Evolutionary conservation across 2,797 vertebrate species (phyloP).

Genomic region (Ficedula albicollis): DNA sequence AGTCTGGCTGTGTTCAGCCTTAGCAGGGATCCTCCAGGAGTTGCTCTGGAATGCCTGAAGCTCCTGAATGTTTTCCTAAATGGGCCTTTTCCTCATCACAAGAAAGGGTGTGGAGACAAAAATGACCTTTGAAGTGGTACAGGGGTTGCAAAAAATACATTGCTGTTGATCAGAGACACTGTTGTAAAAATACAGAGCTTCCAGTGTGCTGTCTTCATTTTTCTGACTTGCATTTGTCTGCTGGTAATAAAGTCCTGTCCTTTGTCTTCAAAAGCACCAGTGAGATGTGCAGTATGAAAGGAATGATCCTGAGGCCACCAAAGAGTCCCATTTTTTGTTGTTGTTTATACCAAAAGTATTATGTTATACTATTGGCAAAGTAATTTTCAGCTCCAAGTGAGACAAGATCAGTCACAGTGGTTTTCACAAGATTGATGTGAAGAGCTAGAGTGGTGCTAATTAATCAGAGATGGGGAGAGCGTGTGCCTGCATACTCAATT

Average conservation of each 20-base stretch:
- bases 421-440: slow-evolving; percentile 75
- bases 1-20: background rate
- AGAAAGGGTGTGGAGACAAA: slow-evolving; percentile 12
- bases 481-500: slow-evolving; percentile 50
- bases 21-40: background rate
- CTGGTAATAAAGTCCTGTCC: slow-evolving; percentile 57
- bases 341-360: slow-evolving; percentile 69
- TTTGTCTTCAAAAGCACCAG: slow-evolving; percentile 71
- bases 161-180: slow-evolving; percentile 27
- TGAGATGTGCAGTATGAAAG: slow-evolving; percentile 71
- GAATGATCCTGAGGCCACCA: slow-evolving; percentile 48
- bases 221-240: background rate
- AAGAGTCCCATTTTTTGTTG: slow-evolving; percentile 61
- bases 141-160: background rate
- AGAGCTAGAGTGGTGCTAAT: slow-evolving; percentile 79
- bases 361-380: slow-evolving; percentile 73
- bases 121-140: slow-evolving; percentile 8
- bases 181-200: background rate
- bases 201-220: slow-evolving; percentile 11
- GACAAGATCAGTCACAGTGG: slow-evolving; percentile 71
- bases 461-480: slow-evolving; percentile 69
- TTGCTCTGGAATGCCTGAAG: slow-evolving; percentile 4
- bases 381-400: slow-evolving; percentile 79
- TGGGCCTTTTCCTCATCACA: background rate
- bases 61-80: slow-evolving; percentile 2